Percentiles rank a stretch among this genome's conserved stretches.
phyloP scores from a whole-genome alignment of 2,113 vertebrate species.

The Pachyramphus minor region DNA sequence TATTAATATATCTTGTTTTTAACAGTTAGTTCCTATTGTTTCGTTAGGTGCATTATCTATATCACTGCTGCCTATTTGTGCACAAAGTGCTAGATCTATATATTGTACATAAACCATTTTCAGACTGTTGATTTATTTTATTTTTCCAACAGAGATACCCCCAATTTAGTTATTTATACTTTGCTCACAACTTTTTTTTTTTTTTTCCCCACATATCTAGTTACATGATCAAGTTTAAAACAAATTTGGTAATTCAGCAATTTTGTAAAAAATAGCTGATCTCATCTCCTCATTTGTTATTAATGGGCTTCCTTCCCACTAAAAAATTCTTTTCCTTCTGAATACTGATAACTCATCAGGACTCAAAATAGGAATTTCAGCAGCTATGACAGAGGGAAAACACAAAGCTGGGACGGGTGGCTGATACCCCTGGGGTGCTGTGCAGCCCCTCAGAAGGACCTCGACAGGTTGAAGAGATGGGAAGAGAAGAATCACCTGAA shows the following conservation, averaged over 20 bases:
- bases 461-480: background rate
- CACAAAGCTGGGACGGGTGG: background rate
- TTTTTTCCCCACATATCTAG: background rate
- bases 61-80: background rate
- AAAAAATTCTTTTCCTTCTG: background rate
- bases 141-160: background rate
- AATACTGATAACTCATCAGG: background rate
- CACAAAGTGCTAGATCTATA: background rate
- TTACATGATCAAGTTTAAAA: background rate
- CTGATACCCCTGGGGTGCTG: background rate
- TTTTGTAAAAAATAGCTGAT: background rate
- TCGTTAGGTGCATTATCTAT: background rate
- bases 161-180: background rate
- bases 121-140: background rate
- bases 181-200: background rate
- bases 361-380: background rate
- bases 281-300: background rate
- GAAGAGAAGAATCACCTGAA: background rate
- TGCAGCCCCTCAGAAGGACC: background rate
- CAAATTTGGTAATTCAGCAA: background rate
- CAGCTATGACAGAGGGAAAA: background rate
- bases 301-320: background rate
- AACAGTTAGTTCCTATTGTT: background rate
- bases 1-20: background rate
- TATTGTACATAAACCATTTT: background rate